These are phyloP conservation scores for Polypterus bichir DNA, from an alignment of 2,113 vertebrate species.

Conservation along the genomic window DNA sequence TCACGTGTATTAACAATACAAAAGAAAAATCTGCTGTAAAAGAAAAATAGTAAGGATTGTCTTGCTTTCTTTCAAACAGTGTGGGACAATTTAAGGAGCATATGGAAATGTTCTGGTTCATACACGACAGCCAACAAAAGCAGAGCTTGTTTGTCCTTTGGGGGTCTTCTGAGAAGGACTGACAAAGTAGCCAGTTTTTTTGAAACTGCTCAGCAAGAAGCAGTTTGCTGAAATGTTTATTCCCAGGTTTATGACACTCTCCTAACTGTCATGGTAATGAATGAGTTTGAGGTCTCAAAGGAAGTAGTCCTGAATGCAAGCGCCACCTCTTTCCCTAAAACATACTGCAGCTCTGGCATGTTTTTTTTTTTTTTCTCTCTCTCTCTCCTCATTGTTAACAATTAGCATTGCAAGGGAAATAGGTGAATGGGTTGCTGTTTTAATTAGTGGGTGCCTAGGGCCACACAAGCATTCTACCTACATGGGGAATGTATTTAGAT, in stretches of 20 bases:
- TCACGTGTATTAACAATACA: not conserved
- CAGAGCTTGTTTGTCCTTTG: conserved; percentile 21
- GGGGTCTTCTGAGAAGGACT: conserved; percentile 20
- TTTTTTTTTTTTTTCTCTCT: conserved; percentile 6
- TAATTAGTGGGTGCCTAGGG: conserved; percentile 11
- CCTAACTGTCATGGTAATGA: conserved; percentile 24
- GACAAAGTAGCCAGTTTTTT: conserved; percentile 18
- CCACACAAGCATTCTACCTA: conserved; percentile 16
- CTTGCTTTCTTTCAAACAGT: conserved; percentile 16
- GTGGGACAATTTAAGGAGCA: conserved; percentile 23
- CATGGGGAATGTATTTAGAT: too few species aligned
- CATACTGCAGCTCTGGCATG: conserved; percentile 14
- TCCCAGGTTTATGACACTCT: conserved; percentile 13
- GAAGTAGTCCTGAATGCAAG: conserved; percentile 15
- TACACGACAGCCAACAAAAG: conserved; percentile 38
- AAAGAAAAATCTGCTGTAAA: conserved; percentile 12
- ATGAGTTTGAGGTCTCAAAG: conserved; percentile 6
- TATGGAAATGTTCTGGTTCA: conserved; percentile 27
- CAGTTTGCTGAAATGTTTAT: conserved; percentile 22
- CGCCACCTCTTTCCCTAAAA: conserved; percentile 2
- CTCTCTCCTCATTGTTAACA: conserved; percentile 15
- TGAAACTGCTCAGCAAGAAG: conserved; percentile 26
- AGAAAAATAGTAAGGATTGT: conserved; percentile 6
- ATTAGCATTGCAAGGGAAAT: conserved; percentile 16
- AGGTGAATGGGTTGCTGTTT: conserved; percentile 11